Conservation (phyloP, 2,888 invertebrate genomes). For the Nomada goodeniana region DNA sequence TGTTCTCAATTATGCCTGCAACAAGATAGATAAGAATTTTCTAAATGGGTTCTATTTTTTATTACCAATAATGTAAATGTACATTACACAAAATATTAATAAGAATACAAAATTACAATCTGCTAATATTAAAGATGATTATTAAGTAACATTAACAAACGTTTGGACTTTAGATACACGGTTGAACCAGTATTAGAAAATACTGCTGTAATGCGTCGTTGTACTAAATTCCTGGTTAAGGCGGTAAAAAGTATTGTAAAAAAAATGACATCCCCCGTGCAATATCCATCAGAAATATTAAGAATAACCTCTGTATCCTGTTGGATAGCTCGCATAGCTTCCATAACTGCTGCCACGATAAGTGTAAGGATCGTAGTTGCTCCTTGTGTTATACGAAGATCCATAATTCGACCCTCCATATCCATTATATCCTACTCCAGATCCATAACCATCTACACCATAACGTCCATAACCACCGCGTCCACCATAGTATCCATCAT, state of each 20-base stretch:
- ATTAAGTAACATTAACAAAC: neutral
- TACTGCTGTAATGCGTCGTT: conserved; percentile 27
- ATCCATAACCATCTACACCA: conserved; percentile 64
- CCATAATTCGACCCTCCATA: conserved; percentile 83
- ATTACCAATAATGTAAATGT: conserved; percentile 41
- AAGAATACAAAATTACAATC: conserved; percentile 29
- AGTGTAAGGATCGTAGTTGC: conserved; percentile 59
- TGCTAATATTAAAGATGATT: conserved; percentile 19
- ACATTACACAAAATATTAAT: conserved; percentile 30
- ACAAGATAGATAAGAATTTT: neutral
- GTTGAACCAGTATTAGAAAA: conserved; percentile 25
- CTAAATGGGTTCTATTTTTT: conserved; percentile 44
- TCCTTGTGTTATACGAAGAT: conserved; percentile 53
- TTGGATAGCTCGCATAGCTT: conserved; percentile 65
- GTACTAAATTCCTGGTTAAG: neutral
- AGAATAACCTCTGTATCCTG: conserved; percentile 78
- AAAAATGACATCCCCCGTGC: neutral
- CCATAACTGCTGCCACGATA: conserved; percentile 57
- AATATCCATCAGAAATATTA: conserved; percentile 26
- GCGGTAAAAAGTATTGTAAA: neutral
- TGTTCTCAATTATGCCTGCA: neutral
- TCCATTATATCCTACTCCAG: conserved; percentile 84
- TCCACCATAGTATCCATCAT: conserved; percentile 56
- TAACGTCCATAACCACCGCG: conserved; percentile 63
- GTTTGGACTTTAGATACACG: neutral